Percentiles rank a stretch among this genome's conserved stretches.
These are phyloP conservation scores for Pachydiplax longipennis DNA, from an alignment of 2,888 invertebrate species.

Conservation along the genomic window DNA sequence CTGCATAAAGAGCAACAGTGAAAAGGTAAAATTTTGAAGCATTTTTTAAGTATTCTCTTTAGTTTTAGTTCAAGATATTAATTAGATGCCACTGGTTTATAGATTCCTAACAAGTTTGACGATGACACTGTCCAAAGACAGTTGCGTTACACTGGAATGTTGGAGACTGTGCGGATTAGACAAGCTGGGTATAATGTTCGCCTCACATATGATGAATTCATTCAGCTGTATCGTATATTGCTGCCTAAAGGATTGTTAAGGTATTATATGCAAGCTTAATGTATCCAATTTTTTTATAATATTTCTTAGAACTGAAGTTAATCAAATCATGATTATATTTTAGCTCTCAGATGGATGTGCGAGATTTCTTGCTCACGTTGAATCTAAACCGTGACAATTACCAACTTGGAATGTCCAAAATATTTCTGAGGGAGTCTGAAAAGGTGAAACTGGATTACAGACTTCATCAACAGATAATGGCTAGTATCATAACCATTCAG, in stretches of 20 bases:
- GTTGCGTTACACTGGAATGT: conserved; percentile 94
- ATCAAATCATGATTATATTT: not conserved
- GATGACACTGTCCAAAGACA: conserved; percentile 91
- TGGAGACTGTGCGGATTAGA: conserved; percentile 93
- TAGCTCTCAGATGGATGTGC: conserved; percentile 86
- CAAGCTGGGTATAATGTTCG: conserved; percentile 96
- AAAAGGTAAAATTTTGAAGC: conserved; percentile 67
- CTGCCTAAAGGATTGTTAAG: conserved; percentile 82
- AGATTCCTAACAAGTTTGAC: conserved; percentile 89
- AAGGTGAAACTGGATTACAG: conserved; percentile 91
- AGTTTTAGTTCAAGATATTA: not conserved
- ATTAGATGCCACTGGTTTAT: conserved; percentile 49
- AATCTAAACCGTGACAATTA: conserved; percentile 89
- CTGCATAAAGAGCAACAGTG: conserved; percentile 95
- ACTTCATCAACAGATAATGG: conserved; percentile 92
- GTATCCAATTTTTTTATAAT: not conserved
- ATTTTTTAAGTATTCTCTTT: not conserved
- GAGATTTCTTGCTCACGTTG: conserved; percentile 81
- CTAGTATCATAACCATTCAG: conserved; percentile 90
- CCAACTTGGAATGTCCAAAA: conserved; percentile 87
- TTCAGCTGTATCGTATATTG: conserved; percentile 89
- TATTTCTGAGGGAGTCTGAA: conserved; percentile 93
- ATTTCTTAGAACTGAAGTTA: not conserved
- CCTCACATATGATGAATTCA: conserved; percentile 92
- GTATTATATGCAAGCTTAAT: conserved; percentile 51